Percentiles rank a stretch among this genome's conserved stretches.
phyloP scores from a whole-genome alignment of 2,113 vertebrate genomes.

The Thalassoma bifasciatum region DNA sequence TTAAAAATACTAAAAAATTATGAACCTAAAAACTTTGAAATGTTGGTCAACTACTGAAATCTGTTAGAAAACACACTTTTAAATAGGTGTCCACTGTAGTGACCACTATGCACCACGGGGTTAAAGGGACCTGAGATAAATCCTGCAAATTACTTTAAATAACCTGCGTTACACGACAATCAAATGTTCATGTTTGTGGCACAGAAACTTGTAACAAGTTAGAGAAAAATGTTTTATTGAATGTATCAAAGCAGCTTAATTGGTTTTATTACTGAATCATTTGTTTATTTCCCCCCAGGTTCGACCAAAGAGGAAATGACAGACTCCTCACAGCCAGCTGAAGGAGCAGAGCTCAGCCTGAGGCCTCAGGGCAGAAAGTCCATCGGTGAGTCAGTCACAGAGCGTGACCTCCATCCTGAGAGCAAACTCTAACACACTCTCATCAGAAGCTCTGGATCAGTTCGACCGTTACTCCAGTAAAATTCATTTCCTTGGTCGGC shows the following conservation, averaged over 20 bases:
- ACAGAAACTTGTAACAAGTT: no score
- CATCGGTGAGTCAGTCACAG: slow-evolving; percentile 73
- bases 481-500: slow-evolving; percentile 50
- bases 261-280: neutral
- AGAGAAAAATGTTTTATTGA: neutral
- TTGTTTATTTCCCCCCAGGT: slow-evolving; percentile 53
- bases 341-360: slow-evolving; percentile 75
- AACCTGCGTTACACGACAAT: no score
- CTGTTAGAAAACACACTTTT: no score
- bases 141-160: no score
- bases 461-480: slow-evolving; percentile 17
- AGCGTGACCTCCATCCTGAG: slow-evolving; percentile 23
- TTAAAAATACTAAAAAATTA: no score
- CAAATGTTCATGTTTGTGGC: no score
- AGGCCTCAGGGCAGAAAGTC: slow-evolving; percentile 79
- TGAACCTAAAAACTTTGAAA: no score
- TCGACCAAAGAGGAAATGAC: slow-evolving; percentile 80
- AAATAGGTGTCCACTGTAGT: no score
- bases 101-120: no score
- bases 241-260: neutral
- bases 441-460: slow-evolving; percentile 51
- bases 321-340: slow-evolving; percentile 73
- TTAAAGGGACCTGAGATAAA: no score
- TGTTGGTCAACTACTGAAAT: no score
- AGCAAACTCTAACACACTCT: slow-evolving; percentile 27